Evolutionary conservation across 2,888 invertebrate species (phyloP).

Genomic region (Heteropelma amictum): DNA sequence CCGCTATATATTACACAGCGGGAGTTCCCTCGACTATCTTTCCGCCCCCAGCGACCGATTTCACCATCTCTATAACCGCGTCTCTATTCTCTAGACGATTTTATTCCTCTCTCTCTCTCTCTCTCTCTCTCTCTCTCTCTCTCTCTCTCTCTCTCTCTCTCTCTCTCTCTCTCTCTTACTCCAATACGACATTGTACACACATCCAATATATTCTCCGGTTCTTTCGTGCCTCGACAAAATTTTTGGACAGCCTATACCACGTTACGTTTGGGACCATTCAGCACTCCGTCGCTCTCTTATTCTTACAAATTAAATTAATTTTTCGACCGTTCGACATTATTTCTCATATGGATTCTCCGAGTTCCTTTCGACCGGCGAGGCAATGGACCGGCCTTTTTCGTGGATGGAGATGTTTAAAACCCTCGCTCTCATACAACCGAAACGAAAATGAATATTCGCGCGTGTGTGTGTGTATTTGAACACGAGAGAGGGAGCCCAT

Average conservation of each 20-base stretch:
- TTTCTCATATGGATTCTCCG: constrained; percentile 73
- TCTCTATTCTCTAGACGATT: constrained; percentile 40
- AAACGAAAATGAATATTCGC: background rate
- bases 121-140: background rate
- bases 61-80: constrained; percentile 41
- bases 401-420: constrained; percentile 51
- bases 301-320: constrained; percentile 76
- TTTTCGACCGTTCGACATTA: constrained; percentile 71
- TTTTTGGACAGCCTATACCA: constrained; percentile 16
- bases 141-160: background rate
- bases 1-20: constrained; percentile 77
- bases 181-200: constrained; percentile 18
- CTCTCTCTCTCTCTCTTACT: background rate
- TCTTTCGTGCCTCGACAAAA: constrained; percentile 39
- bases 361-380: constrained; percentile 54
- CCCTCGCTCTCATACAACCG: constrained; percentile 4
- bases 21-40: constrained; percentile 67
- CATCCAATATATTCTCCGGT: background rate
- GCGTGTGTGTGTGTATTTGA: background rate
- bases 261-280: constrained; percentile 40
- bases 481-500: background rate
- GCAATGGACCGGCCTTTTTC: constrained; percentile 9
- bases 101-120: background rate
- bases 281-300: constrained; percentile 59
- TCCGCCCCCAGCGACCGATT: constrained; percentile 41